A percentile compares a stretch with the other conserved stretches of the same genome.
Evolutionary conservation across 2,113 vertebrate genomes (phyloP).

Genomic region (Oreochromis niloticus): DNA sequence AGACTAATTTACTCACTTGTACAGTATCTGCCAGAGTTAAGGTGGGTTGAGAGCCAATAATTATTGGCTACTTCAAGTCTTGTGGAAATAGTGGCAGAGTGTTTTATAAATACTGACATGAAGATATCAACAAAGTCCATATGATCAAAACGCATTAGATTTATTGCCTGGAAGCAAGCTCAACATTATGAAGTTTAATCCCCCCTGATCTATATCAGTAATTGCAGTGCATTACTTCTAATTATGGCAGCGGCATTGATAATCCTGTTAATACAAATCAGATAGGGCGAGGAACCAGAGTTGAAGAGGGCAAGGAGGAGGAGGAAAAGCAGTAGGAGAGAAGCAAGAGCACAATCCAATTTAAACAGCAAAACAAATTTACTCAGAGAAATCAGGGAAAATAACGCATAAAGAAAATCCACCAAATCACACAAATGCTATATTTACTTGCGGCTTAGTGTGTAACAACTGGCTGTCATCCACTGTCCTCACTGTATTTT

Average conservation of each 20-base stretch:
- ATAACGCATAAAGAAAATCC: not conserved
- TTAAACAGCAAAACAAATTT: not conserved
- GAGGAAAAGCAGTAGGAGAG: not conserved
- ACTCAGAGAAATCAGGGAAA: not conserved
- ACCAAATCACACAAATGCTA: not conserved
- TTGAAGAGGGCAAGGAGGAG: slow-evolving; percentile 13
- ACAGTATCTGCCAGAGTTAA: not conserved
- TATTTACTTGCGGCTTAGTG: not conserved
- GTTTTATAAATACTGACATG: slow-evolving; percentile 37
- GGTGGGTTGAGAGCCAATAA: slow-evolving; percentile 5
- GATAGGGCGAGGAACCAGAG: slow-evolving; percentile 45
- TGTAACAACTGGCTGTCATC: not conserved
- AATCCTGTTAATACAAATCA: slow-evolving; percentile 74
- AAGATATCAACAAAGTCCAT: slow-evolving; percentile 44
- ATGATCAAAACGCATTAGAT: slow-evolving; percentile 47
- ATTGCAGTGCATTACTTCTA: slow-evolving; percentile 66
- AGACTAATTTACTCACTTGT: not conserved
- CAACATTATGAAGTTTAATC: slow-evolving; percentile 68
- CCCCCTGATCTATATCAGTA: slow-evolving; percentile 68
- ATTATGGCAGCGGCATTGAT: slow-evolving; percentile 69
- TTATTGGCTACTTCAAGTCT: slow-evolving; percentile 4
- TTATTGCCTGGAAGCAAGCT: slow-evolving; percentile 50
- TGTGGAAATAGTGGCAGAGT: slow-evolving; percentile 15
- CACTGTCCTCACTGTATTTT: not conserved
- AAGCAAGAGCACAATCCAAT: not conserved